Percentiles rank a stretch among this genome's conserved stretches.
phyloP scores from a whole-genome alignment of 2,888 invertebrate species.

The Stenurella melanura region DNA sequence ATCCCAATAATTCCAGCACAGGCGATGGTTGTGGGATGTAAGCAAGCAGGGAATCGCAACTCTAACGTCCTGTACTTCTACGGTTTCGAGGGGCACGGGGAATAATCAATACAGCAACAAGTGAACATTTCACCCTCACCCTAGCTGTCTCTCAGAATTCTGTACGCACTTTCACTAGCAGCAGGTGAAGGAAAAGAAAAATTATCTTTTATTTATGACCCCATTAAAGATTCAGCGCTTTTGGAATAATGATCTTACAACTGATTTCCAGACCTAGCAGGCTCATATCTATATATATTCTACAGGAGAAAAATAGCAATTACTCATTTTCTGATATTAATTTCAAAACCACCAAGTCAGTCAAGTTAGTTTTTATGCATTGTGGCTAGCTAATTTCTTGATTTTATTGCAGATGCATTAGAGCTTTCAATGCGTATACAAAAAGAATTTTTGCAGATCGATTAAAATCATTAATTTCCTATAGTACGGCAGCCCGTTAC shows the following conservation, averaged over 20 bases:
- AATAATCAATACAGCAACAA: conserved; percentile 59
- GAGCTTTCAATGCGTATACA: too few species aligned
- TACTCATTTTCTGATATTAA: too few species aligned
- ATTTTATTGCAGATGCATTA: too few species aligned
- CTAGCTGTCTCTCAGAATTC: conserved; percentile 16
- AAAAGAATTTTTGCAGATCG: too few species aligned
- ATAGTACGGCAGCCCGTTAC: too few species aligned
- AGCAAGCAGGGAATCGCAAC: neutral
- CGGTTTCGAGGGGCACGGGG: conserved; percentile 15
- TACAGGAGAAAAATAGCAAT: too few species aligned
- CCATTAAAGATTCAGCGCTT: neutral
- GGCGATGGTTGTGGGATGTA: neutral
- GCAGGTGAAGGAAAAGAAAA: neutral
- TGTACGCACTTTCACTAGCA: conserved; percentile 11
- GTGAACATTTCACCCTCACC: conserved; percentile 44
- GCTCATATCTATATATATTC: too few species aligned
- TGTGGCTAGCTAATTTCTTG: too few species aligned
- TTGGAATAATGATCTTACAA: neutral
- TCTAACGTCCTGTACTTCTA: conserved; percentile 13
- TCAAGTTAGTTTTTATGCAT: too few species aligned
- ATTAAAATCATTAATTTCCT: too few species aligned
- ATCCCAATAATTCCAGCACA: conserved; percentile 9
- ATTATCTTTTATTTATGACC: conserved; percentile 9
- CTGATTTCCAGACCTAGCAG: neutral
- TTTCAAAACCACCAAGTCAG: too few species aligned